Conservation (phyloP, 2,797 vertebrate species). For the Allobates femoralis region DNA sequence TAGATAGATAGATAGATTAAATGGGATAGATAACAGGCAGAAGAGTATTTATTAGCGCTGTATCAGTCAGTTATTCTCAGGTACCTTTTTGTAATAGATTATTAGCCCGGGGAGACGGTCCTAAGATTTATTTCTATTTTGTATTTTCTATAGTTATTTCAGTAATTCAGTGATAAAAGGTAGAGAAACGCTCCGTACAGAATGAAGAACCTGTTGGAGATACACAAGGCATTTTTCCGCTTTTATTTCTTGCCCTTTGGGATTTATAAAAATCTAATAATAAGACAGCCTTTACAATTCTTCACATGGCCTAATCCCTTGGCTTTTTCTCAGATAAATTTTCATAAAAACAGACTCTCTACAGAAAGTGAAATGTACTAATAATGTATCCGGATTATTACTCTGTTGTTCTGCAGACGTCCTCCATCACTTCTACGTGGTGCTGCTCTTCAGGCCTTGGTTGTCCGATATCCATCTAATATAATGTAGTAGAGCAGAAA, state of each 20-base stretch:
- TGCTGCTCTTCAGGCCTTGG: background rate
- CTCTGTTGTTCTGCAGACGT: conserved; percentile 23
- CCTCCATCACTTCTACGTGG: background rate
- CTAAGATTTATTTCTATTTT: background rate
- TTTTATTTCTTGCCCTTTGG: conserved; percentile 51
- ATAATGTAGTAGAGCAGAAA: background rate
- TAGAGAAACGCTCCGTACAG: background rate
- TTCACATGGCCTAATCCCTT: conserved; percentile 41
- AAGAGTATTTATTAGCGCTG: no score
- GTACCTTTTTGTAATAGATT: conserved; percentile 4
- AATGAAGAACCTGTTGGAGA: conserved; percentile 1
- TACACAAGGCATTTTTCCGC: conserved; percentile 35
- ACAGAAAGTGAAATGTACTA: conserved; percentile 58
- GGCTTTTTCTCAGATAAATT: conserved; percentile 51
- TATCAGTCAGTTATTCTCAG: background rate
- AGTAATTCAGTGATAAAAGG: conserved; percentile 2
- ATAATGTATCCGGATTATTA: conserved; percentile 58
- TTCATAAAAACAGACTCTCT: conserved; percentile 58
- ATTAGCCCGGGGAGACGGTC: conserved; percentile 17
- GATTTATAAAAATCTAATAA: conserved; percentile 58
- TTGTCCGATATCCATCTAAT: background rate
- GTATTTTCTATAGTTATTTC: background rate
- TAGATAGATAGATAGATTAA: no score
- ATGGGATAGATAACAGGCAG: no score
- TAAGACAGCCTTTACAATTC: conserved; percentile 53